Base-by-base conservation (phyloP, 2,888 invertebrate species). In the Sesia bembeciformis region DNA sequence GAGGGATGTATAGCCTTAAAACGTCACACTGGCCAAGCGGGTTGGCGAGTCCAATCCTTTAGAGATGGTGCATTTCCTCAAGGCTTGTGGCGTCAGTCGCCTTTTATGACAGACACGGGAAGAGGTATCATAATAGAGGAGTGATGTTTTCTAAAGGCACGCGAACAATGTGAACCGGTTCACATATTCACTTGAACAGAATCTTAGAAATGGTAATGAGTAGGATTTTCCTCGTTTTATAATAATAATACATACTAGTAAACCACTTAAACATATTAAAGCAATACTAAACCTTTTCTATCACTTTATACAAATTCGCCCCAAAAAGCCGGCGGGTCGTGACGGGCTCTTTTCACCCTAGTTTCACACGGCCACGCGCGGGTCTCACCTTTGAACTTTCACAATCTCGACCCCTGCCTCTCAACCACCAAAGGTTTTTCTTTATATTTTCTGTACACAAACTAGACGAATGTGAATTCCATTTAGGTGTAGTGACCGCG, bases 381-480 rank as follows among this genome's bases (percentile, higher is more conserved):
- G 64, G 60, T 64, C 69, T 71, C 65, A 76, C 70, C 74, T 76
- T 70, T 73, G 70, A 75, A 75, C 72, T 74, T 73, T 74, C 51
- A 61, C 68, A 68, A 70, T 66, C 65, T 67, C 60, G 57, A 56
- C 63, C 56, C 58, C 7, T 56, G 55, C 59, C 52, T 58, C 60
- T 58, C n/a, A 43, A 23, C 53, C 54, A 56, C 60, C 53, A 52
- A 58, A 64, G 61, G 57, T 60, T 57, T 63, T 64, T 56, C 56
- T 67, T 62, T 63, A 61, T 64, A 58, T 57, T 63, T 64, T 56
- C 56, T 67, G 61, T 63, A 61, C 63, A 58, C 51, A 23, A 23
- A 54, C 53, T 53, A 59, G 53, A 60, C 62, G 58, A 60, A 59
- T 57, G 66, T 72, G 1, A 23, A 69, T 70, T 70, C 68, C 64